A percentile compares a stretch with the other conserved stretches of the same genome.
phyloP scores from a whole-genome alignment of 2,888 invertebrate species.

The Notodonta ziczac region DNA sequence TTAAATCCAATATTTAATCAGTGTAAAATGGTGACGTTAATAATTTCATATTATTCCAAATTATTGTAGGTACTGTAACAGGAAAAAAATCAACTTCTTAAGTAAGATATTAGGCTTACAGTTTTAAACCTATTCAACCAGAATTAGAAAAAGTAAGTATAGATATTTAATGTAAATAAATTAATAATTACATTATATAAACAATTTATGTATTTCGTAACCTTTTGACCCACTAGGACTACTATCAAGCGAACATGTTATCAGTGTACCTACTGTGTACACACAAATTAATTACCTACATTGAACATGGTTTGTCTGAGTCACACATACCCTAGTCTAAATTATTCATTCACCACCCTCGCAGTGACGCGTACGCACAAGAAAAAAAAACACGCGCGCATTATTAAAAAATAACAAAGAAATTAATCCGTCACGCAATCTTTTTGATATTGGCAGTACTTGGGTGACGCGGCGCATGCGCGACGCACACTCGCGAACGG shows the following conservation, averaged over 20 bases:
- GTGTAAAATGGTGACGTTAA: too few relatives aligned
- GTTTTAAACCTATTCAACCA: too few relatives aligned
- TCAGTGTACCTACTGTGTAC: constrained; percentile 1
- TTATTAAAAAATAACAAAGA: constrained; percentile 26
- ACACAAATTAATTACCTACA: constrained; percentile 15
- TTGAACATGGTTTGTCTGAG: constrained; percentile 28
- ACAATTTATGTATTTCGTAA: too few relatives aligned
- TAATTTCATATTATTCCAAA: too few relatives aligned
- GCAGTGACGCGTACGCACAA: constrained; percentile 10
- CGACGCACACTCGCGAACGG: constrained; percentile 58
- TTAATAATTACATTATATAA: too few relatives aligned
- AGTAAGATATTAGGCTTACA: too few relatives aligned
- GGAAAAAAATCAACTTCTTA: too few relatives aligned
- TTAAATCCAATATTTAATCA: too few relatives aligned
- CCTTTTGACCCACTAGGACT: background rate
- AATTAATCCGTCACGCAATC: constrained; percentile 46
- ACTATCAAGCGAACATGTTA: constrained; percentile 10
- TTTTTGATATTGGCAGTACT: constrained; percentile 56
- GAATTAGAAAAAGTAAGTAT: too few relatives aligned
- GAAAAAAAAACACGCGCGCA: constrained; percentile 24
- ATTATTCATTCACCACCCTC: constrained; percentile 26
- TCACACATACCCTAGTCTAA: constrained; percentile 27
- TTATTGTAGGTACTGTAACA: too few relatives aligned
- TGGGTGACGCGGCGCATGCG: constrained; percentile 68
- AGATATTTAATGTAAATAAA: too few relatives aligned